phyloP scores from a whole-genome alignment of 2,888 invertebrate genomes.

The Acanthosepion pharaonis region DNA sequence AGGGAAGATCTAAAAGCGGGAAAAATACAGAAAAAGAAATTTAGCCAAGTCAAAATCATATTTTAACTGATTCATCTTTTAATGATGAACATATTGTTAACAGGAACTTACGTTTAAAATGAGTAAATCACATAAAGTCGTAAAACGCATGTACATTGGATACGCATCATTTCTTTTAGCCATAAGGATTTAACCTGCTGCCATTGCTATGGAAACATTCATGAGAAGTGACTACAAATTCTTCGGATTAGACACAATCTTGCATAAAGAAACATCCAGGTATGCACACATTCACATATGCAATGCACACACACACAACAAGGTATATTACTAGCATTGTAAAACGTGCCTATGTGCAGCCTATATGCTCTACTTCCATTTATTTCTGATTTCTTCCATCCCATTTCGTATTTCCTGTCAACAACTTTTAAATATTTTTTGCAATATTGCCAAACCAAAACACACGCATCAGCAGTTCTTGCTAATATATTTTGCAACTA shows the following conservation, averaged over 20 bases:
- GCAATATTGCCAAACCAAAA: background rate
- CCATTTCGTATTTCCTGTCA: conserved; percentile 33
- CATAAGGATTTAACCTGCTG: background rate
- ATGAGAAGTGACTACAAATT: background rate
- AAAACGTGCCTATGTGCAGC: background rate
- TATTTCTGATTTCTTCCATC: background rate
- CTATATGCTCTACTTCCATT: background rate
- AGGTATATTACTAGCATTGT: background rate
- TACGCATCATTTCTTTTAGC: background rate
- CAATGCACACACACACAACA: background rate
- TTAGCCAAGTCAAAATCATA: background rate
- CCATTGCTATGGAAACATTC: background rate
- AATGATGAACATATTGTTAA: background rate
- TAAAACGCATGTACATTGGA: background rate
- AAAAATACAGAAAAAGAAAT: background rate
- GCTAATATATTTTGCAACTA: background rate
- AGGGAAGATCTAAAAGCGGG: background rate
- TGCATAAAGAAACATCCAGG: no score
- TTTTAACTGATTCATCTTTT: background rate
- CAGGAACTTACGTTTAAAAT: background rate
- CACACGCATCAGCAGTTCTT: background rate
- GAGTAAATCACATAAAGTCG: background rate
- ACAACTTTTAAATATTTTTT: background rate
- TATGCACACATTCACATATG: background rate
- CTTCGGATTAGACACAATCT: no score